phyloP scores from a whole-genome alignment of 2,113 vertebrate species.

The rat (Rattus norvegicus) region GRCr8 NC_086026.1:40070501-40071000 shows the following conservation, averaged over 20 bases:
- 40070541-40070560: neutral
- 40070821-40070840: neutral
- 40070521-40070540: neutral
- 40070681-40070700: neutral
- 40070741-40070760: neutral
- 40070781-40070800: neutral
- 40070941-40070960: neutral
- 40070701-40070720: neutral
- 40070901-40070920: too few species aligned
- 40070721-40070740: neutral
- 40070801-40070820: neutral
- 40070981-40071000: too few species aligned
- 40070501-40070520: neutral
- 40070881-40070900: neutral
- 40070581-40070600: neutral
- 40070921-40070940: too few species aligned
- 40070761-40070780: too few species aligned
- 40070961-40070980: neutral
- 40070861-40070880: too few species aligned
- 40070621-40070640: neutral
- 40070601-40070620: neutral
- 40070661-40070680: neutral
- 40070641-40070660: neutral
- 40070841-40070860: neutral
- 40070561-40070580: neutral